Percentiles rank a stretch among this genome's conserved stretches.
These are phyloP conservation scores for Acanthococcus lagerstroemiae DNA, from an alignment of 2,888 invertebrate genomes.

Conservation along the genomic window DNA sequence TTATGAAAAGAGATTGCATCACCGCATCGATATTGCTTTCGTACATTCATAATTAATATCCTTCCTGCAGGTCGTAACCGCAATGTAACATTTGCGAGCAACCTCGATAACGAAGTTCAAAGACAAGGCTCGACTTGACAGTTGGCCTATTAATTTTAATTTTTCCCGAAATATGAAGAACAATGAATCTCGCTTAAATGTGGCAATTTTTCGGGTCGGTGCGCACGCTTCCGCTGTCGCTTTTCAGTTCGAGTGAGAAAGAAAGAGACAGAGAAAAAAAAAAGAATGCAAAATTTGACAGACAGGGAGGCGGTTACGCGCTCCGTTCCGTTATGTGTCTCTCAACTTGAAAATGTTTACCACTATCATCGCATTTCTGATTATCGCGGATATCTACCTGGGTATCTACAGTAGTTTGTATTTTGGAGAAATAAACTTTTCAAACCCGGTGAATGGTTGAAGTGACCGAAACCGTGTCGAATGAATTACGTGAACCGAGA, in stretches of 20 bases:
- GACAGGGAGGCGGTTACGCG: no score
- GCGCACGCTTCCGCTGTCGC: background rate
- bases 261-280: no score
- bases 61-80: background rate
- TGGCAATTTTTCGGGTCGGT: background rate
- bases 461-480: slow-evolving; percentile 23
- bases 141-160: background rate
- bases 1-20: no score
- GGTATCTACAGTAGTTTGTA: no score
- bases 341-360: background rate
- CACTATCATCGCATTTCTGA: background rate
- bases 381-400: background rate
- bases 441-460: background rate
- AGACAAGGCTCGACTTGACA: background rate
- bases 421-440: no score
- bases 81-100: background rate
- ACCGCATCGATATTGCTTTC: no score
- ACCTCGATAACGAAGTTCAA: background rate
- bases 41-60: background rate
- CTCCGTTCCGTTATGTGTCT: no score
- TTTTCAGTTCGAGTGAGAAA: no score
- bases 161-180: background rate
- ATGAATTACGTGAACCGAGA: slow-evolving; percentile 15
- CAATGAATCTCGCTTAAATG: background rate
- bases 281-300: no score